A percentile compares a stretch with the other conserved stretches of the same genome.
phyloP scores from a whole-genome alignment of 1,140 invertebrate genomes.

The Coenobita brevimanus region DNA sequence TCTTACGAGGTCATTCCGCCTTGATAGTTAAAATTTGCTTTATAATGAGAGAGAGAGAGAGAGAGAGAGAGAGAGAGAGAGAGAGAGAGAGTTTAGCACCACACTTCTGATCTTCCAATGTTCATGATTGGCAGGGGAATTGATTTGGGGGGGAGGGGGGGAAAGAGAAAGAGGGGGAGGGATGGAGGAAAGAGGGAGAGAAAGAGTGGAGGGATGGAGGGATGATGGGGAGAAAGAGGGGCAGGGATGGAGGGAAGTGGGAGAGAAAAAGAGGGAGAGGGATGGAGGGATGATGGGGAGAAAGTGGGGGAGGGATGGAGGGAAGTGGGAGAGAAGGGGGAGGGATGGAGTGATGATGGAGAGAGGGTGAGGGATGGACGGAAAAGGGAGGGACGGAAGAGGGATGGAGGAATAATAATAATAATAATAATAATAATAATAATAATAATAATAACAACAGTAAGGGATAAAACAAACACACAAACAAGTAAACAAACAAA shows the following conservation, averaged over 20 bases:
- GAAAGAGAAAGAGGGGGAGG: not conserved
- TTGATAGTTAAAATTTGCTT: too few species aligned
- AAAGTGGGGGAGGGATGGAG: not conserved
- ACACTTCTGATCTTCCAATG: slow-evolving; percentile 7
- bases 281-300: not conserved
- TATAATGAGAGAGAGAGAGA: too few species aligned
- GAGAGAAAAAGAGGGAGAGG: not conserved
- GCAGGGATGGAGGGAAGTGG: not conserved
- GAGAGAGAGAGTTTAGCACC: not conserved
- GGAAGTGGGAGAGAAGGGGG: not conserved
- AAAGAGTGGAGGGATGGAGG: not conserved
- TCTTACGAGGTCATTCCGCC: too few species aligned
- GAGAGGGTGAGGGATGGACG: not conserved
- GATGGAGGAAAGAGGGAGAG: not conserved
- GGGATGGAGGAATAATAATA: not conserved
- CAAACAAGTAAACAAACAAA: too few species aligned
- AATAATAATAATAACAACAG: not conserved
- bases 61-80: too few species aligned
- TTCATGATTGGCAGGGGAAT: not conserved
- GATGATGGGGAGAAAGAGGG: slow-evolving; percentile 2
- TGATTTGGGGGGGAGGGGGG: not conserved
- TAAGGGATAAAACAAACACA: too few species aligned
- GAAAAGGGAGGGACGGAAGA: not conserved
- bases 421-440: not conserved
- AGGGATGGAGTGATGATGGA: not conserved